Percentiles rank a stretch among this genome's conserved stretches.
These are phyloP conservation scores for Globodera rostochiensis DNA, from an alignment of 1,140 invertebrate species.

Conservation along the genomic window DNA sequence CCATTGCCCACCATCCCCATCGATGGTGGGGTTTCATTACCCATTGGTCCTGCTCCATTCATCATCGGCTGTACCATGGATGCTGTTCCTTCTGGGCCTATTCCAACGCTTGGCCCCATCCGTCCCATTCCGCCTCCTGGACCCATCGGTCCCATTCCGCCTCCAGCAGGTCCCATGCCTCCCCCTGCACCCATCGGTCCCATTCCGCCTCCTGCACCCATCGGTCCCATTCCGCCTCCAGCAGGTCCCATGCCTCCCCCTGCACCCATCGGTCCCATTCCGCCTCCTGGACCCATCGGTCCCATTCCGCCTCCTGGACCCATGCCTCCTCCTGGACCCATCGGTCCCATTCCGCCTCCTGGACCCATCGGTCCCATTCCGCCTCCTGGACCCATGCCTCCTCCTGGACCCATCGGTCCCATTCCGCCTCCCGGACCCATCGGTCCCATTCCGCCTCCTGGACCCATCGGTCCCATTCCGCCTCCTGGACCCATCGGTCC, in stretches of 20 bases:
- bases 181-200: slow-evolving; percentile 10
- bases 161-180: slow-evolving; percentile 5
- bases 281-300: slow-evolving; percentile 9
- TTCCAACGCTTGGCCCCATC: too few species aligned
- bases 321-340: slow-evolving; percentile 12
- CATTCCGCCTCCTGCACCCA: slow-evolving; percentile 13
- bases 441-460: slow-evolving; percentile 9
- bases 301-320: too few species aligned
- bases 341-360: not conserved
- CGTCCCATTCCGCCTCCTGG: slow-evolving; percentile 7
- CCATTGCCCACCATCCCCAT: not conserved
- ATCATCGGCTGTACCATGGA: not conserved
- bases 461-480: not conserved
- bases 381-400: too few species aligned
- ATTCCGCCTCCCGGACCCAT: slow-evolving; percentile 18
- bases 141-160: slow-evolving; percentile 12
- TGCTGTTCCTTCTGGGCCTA: not conserved
- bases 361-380: not conserved
- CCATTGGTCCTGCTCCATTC: slow-evolving; percentile 12
- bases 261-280: not conserved
- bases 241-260: not conserved
- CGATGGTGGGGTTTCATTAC: not conserved
- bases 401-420: slow-evolving; percentile 20
- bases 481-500: not conserved
- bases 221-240: not conserved